A percentile compares a stretch with the other conserved stretches of the same genome.
These are phyloP conservation scores for Scomber colias DNA, from an alignment of 2,113 vertebrate species.

Conservation along the genomic window DNA sequence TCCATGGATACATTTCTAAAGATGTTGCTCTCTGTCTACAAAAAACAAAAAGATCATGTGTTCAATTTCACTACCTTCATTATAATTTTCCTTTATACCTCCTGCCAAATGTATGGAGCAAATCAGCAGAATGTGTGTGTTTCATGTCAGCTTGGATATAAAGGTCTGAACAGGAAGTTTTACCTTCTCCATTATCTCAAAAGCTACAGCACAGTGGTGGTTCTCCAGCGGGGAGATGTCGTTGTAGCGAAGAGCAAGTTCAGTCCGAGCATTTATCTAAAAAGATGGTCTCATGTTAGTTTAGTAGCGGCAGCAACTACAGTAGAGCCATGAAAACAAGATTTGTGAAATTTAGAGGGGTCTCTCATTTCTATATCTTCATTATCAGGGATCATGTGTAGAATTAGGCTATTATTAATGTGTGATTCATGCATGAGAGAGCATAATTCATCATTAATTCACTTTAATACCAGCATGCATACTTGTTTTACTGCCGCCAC, in stretches of 20 bases:
- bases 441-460: too few species aligned
- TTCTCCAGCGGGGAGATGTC: constrained; percentile 89
- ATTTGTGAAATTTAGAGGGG: too few species aligned
- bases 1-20: constrained; percentile 85
- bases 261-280: constrained; percentile 87
- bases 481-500: too few species aligned
- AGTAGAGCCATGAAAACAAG: too few species aligned
- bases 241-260: constrained; percentile 87
- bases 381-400: too few species aligned
- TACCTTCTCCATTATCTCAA: constrained; percentile 86
- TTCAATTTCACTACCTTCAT: not conserved
- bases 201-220: constrained; percentile 87
- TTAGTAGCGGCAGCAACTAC: too few species aligned
- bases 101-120: not conserved
- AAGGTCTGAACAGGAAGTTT: not conserved
- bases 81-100: too few species aligned
- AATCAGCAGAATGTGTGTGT: not conserved
- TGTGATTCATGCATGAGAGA: too few species aligned
- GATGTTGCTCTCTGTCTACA: constrained; percentile 85
- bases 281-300: not conserved
- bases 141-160: not conserved
- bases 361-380: too few species aligned
- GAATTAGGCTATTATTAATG: too few species aligned
- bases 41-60: constrained; percentile 11
- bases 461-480: too few species aligned